Evolutionary conservation across 2,888 invertebrate species (phyloP).

Genomic region (Drosophila mercatorum): DNA sequence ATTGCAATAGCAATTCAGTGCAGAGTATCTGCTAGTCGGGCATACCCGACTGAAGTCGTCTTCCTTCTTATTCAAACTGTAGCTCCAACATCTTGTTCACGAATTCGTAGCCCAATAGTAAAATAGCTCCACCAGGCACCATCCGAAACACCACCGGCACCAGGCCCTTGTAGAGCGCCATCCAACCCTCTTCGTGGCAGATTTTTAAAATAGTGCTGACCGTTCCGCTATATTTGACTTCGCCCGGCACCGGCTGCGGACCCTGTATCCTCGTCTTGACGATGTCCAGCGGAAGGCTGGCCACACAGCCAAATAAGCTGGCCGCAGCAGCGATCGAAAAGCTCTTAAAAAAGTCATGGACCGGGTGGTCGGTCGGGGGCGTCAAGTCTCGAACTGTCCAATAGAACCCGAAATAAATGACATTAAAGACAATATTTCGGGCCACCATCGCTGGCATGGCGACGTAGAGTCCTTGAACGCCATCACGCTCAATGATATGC

Average conservation of each 20-base stretch:
- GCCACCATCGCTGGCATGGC: constrained; percentile 27
- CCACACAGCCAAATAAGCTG: constrained; percentile 27
- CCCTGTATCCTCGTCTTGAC: constrained; percentile 60
- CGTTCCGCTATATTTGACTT: constrained; percentile 45
- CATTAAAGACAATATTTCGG: constrained; percentile 47
- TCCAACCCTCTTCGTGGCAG: constrained; percentile 44
- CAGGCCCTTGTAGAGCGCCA: constrained; percentile 52
- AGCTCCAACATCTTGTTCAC: neutral
- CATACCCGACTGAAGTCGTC: too few species aligned
- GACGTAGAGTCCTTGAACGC: constrained; percentile 14
- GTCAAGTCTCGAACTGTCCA: constrained; percentile 1
- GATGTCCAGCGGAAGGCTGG: constrained; percentile 42
- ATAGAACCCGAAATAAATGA: constrained; percentile 43
- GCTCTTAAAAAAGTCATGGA: constrained; percentile 20
- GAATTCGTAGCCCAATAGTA: constrained; percentile 42
- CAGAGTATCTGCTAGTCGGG: too few species aligned
- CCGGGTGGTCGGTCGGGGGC: accelerated
- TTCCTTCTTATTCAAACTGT: too few species aligned
- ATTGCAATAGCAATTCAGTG: too few species aligned
- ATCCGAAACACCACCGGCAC: constrained; percentile 30
- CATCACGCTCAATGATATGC: constrained; percentile 14
- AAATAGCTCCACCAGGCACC: constrained; percentile 40
- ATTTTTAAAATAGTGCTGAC: constrained; percentile 23
- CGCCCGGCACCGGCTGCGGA: constrained; percentile 54
- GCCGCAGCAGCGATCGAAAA: constrained; percentile 4